phyloP scores from a whole-genome alignment of 2,113 vertebrate genomes.

The Empidonax alnorum region DNA sequence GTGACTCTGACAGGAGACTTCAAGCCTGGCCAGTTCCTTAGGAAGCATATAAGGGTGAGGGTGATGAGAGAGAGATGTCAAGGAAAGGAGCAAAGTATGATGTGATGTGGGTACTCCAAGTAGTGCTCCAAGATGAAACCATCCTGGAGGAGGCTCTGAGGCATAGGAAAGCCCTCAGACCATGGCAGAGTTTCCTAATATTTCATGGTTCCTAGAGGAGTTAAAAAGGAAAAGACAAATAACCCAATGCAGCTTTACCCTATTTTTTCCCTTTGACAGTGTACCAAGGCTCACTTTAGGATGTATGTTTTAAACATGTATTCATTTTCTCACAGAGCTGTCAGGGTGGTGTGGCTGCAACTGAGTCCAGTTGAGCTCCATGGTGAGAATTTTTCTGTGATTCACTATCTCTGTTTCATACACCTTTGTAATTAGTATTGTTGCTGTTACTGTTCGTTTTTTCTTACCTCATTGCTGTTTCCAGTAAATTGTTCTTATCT shows the following conservation, averaged over 20 bases:
- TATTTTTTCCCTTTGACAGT: background rate
- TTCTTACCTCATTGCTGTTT: background rate
- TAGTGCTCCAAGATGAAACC: background rate
- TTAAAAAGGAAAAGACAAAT: background rate
- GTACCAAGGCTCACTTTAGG: background rate
- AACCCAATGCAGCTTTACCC: background rate
- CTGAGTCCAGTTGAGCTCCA: background rate
- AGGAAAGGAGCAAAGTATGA: background rate
- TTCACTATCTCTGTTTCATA: fast-evolving
- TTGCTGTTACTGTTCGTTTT: background rate
- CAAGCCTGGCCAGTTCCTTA: background rate
- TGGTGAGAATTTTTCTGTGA: background rate
- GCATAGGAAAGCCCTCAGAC: background rate
- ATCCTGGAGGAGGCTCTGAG: background rate
- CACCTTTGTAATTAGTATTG: background rate
- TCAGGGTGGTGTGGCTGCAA: too few species aligned
- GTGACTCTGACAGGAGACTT: background rate
- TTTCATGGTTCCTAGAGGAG: background rate
- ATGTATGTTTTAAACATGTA: background rate
- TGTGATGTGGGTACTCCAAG: background rate
- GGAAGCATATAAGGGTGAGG: background rate
- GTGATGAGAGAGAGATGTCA: background rate
- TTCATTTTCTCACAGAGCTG: background rate
- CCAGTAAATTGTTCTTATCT: background rate
- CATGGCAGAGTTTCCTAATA: background rate